These are phyloP conservation scores for Leucosticte australis DNA, from an alignment of 2,113 vertebrate species.

Conservation along the genomic window DNA sequence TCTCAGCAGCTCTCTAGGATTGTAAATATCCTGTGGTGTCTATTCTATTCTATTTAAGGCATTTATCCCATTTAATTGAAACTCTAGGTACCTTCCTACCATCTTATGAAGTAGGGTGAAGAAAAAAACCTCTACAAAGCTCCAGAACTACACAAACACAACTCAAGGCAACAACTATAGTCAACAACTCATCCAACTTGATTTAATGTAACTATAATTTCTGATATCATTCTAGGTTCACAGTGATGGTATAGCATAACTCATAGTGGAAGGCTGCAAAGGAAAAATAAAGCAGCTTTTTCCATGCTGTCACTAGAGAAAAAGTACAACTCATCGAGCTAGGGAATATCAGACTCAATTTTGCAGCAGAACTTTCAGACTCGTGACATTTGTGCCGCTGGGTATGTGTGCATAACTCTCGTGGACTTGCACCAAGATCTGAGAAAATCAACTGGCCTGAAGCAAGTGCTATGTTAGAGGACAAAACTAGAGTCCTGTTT, in stretches of 20 bases:
- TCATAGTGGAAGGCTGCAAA: neutral
- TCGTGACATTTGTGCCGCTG: neutral
- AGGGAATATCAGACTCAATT: neutral
- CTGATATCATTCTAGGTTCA: neutral
- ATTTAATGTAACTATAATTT: neutral
- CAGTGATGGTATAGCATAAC: neutral
- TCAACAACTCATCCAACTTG: neutral
- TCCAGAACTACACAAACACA: neutral
- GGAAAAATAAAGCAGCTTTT: neutral
- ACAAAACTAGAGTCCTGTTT: neutral
- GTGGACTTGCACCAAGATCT: neutral
- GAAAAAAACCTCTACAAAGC: neutral
- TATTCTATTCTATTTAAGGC: neutral
- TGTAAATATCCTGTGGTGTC: neutral
- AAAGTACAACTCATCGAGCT: neutral
- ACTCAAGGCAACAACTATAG: neutral
- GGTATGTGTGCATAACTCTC: neutral
- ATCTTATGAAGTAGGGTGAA: neutral
- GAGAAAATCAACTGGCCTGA: conserved; percentile 13
- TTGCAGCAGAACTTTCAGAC: neutral
- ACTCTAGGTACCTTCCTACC: neutral
- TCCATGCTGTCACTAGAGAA: neutral
- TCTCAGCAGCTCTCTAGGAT: neutral
- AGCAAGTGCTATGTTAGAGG: neutral
- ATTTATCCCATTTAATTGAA: neutral